Evolutionary conservation across 2,797 vertebrate genomes (phyloP), one percentile per base, ranked within the genome.

Genomic region (Silurus lanzhouensis): DNA sequence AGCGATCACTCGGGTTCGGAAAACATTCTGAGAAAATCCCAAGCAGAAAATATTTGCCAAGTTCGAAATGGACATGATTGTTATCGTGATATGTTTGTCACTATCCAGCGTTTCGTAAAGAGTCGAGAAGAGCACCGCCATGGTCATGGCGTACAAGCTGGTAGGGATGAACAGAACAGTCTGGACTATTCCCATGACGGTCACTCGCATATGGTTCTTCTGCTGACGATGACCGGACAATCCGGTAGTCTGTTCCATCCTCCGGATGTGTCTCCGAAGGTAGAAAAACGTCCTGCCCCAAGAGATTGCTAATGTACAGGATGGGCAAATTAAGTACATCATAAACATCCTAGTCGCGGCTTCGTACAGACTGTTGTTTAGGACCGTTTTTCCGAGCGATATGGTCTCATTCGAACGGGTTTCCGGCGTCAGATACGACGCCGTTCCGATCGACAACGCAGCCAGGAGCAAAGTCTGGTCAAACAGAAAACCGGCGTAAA

Each of bases 11-110:
- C 83, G 64, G 46, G 74, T 3, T 7, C 87, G 82, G 79, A 89
- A 89, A 44, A 87, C 84, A 64, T 85, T 82, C 82, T 88, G 87
- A 25, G 87, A 88, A 72, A 85, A 89, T 31, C 89, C 89, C 84
- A 87, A 83, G 38, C 87, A 89, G 22, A 83, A 25, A 44, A 88
- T 10, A 58, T 87, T 89, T n/a, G 83, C 88, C 55, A 87, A 82
- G 57, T 63, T 87, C 12, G 81, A 83, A 0, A 85, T 20, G 66
- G 83, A 75, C 17, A 8, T 84, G 25, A 88, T 17, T 2, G 81
- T 61, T 17, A 89, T 66, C 8, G 83, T 89, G 52, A 88, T 79
- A 17, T 70, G 81, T 82, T 88, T 83, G 64, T 66, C 1, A 48
- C 22, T 70, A 46, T 88, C 89, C 19, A 84, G 25, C 9, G 7